Evolutionary conservation across 2,888 invertebrate genomes (phyloP).

Genomic region (Tipula unca): DNA sequence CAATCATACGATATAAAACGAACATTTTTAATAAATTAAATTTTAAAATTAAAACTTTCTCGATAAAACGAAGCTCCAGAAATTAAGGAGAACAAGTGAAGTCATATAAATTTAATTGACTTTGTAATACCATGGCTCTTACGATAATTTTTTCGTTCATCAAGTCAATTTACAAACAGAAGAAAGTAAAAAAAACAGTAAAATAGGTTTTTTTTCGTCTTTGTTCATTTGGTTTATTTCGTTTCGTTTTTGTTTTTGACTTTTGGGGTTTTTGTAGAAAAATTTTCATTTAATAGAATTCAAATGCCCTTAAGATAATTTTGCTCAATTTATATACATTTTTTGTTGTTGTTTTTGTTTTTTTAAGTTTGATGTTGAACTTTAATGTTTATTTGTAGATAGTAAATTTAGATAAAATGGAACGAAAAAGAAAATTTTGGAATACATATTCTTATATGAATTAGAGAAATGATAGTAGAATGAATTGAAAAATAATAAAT

Average conservation of each 20-base stretch:
- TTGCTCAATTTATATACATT: neutral
- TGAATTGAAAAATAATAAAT: neutral
- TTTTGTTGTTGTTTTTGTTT: no score
- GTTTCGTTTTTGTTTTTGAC: neutral
- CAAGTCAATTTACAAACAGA: neutral
- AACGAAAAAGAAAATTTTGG: neutral
- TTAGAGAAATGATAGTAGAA: neutral
- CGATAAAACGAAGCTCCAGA: neutral
- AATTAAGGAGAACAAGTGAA: neutral
- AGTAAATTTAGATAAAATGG: neutral
- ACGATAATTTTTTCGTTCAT: neutral
- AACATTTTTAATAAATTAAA: neutral
- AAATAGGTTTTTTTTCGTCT: neutral
- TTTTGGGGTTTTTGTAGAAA: neutral
- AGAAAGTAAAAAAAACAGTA: neutral
- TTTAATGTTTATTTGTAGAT: neutral
- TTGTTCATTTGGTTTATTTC: neutral
- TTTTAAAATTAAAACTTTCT: neutral
- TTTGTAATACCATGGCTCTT: neutral
- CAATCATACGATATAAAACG: neutral
- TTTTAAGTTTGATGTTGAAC: neutral
- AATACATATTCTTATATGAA: neutral
- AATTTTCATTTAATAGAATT: neutral
- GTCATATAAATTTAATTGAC: neutral
- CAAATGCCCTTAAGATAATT: neutral